A percentile compares a stretch with the other conserved stretches of the same genome.
phyloP scores from a whole-genome alignment of 1,140 invertebrate genomes.

The Onthophagus taurus region DNA sequence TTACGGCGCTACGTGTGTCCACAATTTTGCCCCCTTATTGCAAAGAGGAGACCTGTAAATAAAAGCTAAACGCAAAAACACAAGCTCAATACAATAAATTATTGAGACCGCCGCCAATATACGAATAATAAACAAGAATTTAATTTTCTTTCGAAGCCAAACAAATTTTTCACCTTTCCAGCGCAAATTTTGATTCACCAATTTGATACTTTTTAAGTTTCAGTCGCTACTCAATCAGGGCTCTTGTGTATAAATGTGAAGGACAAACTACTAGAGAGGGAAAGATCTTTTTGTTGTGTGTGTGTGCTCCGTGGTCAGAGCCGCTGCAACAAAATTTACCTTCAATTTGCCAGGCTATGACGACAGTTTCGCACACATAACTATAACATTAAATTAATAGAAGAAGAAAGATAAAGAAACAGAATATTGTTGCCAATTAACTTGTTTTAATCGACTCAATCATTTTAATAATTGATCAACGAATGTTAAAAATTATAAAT shows the following conservation, averaged over 20 bases:
- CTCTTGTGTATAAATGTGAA: conserved; percentile 30
- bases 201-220: conserved; percentile 19
- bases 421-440: conserved; percentile 38
- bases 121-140: too few species aligned
- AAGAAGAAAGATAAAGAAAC: too few species aligned
- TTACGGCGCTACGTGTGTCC: conserved; percentile 17
- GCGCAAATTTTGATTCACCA: conserved; percentile 26
- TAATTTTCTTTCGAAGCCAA: conserved; percentile 21
- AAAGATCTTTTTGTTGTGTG: too few species aligned
- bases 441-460: too few species aligned
- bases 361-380: conserved; percentile 37
- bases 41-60: conserved; percentile 81
- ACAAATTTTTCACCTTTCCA: conserved; percentile 26
- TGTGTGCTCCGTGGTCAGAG: conserved; percentile 36
- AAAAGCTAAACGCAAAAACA: too few species aligned
- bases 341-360: conserved; percentile 37
- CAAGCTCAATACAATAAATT: conserved; percentile 19
- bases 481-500: too few species aligned
- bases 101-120: too few species aligned
- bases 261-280: conserved; percentile 31
- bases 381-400: too few species aligned
- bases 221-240: conserved; percentile 22
- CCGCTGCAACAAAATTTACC: conserved; percentile 38
- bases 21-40: conserved; percentile 61
- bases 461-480: too few species aligned